A percentile compares a stretch with the other conserved stretches of the same genome.
These are phyloP conservation scores for Nasonia vitripennis DNA, from an alignment of 1,140 invertebrate species.

Conservation along the genomic window DNA sequence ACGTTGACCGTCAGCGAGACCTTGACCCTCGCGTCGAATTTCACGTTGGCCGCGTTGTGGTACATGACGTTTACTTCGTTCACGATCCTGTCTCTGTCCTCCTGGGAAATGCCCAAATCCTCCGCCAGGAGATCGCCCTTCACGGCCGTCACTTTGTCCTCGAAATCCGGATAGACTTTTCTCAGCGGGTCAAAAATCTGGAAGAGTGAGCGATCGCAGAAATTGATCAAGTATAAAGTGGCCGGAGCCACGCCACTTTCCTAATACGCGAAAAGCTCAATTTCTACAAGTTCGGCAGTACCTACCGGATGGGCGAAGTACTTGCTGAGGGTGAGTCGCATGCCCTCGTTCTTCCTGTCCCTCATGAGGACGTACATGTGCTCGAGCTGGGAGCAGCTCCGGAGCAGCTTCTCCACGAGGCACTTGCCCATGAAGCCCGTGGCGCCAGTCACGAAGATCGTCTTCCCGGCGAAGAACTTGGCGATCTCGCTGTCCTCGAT, in stretches of 20 bases:
- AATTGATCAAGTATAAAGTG: constrained; percentile 9
- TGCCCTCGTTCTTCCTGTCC: constrained; percentile 73
- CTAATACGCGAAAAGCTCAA: too few relatives aligned
- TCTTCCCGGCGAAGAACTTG: constrained; percentile 58
- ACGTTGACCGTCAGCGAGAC: constrained; percentile 79
- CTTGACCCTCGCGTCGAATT: constrained; percentile 90
- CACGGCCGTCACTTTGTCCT: constrained; percentile 79
- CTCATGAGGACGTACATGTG: constrained; percentile 79
- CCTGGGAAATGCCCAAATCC: constrained; percentile 81
- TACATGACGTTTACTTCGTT: constrained; percentile 83
- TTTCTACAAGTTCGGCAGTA: too few relatives aligned
- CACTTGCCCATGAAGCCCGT: constrained; percentile 81
- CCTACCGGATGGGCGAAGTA: constrained; percentile 42
- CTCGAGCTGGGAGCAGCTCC: constrained; percentile 76
- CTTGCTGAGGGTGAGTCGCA: background rate
- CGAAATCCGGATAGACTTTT: constrained; percentile 73
- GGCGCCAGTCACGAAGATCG: constrained; percentile 56
- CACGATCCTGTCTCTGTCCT: constrained; percentile 77
- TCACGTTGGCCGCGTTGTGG: constrained; percentile 91
- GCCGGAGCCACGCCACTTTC: too few relatives aligned
- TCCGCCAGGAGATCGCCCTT: constrained; percentile 81
- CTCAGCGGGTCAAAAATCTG: constrained; percentile 78
- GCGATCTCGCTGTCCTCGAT: constrained; percentile 58
- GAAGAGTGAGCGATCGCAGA: too few relatives aligned
- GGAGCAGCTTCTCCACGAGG: constrained; percentile 79